These are phyloP conservation scores for Notolepis coatsorum DNA, from an alignment of 2,797 vertebrate species.

Conservation along the genomic window DNA sequence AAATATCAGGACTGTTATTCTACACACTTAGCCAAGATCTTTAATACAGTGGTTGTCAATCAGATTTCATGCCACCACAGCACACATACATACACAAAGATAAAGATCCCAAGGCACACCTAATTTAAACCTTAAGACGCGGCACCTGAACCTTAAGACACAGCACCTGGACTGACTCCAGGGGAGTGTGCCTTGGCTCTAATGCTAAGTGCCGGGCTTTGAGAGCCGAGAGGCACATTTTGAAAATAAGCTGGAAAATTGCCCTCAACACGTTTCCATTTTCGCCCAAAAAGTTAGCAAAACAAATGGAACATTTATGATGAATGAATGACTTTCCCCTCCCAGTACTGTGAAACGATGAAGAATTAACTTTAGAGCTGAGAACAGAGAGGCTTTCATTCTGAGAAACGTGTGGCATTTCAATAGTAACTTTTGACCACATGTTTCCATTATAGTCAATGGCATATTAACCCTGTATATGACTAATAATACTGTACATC, in stretches of 20 bases:
- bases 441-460: slow-evolving; percentile 38
- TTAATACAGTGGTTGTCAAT: no score
- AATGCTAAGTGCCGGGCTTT: no score
- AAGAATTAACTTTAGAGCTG: slow-evolving; percentile 30
- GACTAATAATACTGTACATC: slow-evolving; percentile 6
- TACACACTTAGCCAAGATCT: no score
- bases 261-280: not conserved
- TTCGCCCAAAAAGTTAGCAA: slow-evolving; percentile 6
- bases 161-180: no score
- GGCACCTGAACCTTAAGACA: no score
- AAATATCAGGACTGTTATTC: no score
- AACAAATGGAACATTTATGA: slow-evolving; percentile 28
- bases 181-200: no score
- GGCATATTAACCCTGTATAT: slow-evolving; percentile 4
- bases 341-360: not conserved
- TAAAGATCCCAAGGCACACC: no score
- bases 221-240: no score
- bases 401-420: slow-evolving; percentile 39
- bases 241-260: slow-evolving; percentile 15
- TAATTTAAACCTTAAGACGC: no score
- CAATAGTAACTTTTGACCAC: slow-evolving; percentile 26
- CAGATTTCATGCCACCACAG: no score
- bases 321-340: slow-evolving; percentile 37
- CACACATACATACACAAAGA: no score
- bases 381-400: slow-evolving; percentile 59